Conservation (phyloP, 1,140 invertebrate genomes). For the Drosophila quadrilineata region DNA sequence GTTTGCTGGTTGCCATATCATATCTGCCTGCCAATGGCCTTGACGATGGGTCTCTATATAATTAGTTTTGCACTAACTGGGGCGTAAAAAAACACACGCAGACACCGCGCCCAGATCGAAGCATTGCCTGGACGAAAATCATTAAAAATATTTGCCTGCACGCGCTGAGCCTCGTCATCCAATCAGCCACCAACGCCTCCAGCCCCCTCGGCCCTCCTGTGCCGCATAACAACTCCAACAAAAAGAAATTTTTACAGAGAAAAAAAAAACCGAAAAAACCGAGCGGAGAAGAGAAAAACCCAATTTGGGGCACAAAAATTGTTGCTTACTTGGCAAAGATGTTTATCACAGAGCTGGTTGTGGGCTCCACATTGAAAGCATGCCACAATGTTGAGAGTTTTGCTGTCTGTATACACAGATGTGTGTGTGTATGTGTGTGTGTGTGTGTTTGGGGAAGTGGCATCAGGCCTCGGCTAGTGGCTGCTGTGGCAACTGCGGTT, state of each 20-base stretch:
- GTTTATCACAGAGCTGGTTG: slow-evolving; percentile 69
- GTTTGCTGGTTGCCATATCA: not conserved
- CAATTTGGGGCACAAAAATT: slow-evolving; percentile 80
- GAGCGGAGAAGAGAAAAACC: slow-evolving; percentile 38
- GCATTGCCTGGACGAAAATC: slow-evolving; percentile 56
- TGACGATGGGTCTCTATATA: slow-evolving; percentile 39
- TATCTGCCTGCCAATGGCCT: not conserved
- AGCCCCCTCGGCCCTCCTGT: too few relatives aligned
- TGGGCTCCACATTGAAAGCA: slow-evolving; percentile 25
- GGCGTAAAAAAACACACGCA: slow-evolving; percentile 55
- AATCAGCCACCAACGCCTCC: slow-evolving; percentile 63
- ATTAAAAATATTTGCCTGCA: slow-evolving; percentile 78
- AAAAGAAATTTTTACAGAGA: not conserved
- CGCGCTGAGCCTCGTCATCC: slow-evolving; percentile 74
- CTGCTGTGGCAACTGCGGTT: slow-evolving; percentile 38
- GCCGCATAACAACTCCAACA: slow-evolving; percentile 6
- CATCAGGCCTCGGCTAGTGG: slow-evolving; percentile 9
- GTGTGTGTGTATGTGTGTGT: too few relatives aligned
- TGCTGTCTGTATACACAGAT: too few relatives aligned
- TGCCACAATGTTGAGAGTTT: not conserved
- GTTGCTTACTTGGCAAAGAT: slow-evolving; percentile 81
- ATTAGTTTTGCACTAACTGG: slow-evolving; percentile 77
- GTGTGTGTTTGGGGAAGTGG: too few relatives aligned
- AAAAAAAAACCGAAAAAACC: slow-evolving; percentile 16
- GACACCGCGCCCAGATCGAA: slow-evolving; percentile 48